Evolutionary conservation across 2,797 vertebrate species (phyloP).

Genomic region (Peromyscus nudipes): DNA sequence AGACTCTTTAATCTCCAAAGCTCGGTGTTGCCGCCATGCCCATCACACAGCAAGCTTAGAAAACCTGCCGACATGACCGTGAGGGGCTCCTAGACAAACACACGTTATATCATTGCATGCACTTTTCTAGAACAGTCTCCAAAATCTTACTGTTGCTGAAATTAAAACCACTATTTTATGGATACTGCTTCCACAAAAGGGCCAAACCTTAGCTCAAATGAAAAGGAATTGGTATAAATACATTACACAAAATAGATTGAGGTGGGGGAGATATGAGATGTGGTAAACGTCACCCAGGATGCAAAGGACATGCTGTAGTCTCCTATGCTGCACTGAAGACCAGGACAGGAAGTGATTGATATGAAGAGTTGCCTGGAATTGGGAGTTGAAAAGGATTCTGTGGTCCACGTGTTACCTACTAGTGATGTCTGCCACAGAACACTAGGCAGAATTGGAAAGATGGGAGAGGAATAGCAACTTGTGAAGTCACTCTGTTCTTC

Average conservation of each 20-base stretch:
- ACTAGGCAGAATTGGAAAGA: background rate
- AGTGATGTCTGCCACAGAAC: background rate
- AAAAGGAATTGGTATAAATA: background rate
- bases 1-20: background rate
- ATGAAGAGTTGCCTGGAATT: background rate
- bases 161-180: background rate
- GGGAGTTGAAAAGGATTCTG: constrained; percentile 32
- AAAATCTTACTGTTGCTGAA: background rate
- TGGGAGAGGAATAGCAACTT: background rate
- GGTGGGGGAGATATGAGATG: background rate
- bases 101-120: background rate
- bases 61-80: background rate
- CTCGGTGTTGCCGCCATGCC: background rate
- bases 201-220: background rate
- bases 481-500: background rate
- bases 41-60: background rate
- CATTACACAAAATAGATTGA: background rate
- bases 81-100: background rate
- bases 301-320: fast-evolving
- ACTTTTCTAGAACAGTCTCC: background rate
- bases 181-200: background rate
- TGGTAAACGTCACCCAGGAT: background rate
- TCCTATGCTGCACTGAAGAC: too few species aligned
- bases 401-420: background rate
- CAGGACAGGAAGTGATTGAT: background rate